Evolutionary conservation across 1,140 invertebrate species (phyloP), one percentile per base, ranked within the genome.

Genomic region (Ganaspis sp.): DNA sequence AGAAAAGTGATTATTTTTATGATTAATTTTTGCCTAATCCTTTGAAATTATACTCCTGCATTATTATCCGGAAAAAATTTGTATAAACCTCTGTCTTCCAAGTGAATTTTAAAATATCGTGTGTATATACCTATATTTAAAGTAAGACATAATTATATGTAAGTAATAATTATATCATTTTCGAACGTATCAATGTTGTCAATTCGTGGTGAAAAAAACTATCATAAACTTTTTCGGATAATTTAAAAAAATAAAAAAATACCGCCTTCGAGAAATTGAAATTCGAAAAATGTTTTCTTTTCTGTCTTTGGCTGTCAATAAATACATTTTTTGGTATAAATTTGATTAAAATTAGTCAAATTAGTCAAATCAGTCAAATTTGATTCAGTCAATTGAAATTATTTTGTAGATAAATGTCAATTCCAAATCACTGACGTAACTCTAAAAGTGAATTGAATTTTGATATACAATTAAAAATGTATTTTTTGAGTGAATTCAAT

Each of bases 21-120:
- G 23, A 79, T 79, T 77, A 77, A 77, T 75, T 80, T 49, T n/a
- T n/a, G 45, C 45, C 45, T 49, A 49, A 49, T 49, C n/a, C n/a
- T 49, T 8, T 15, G 1, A 11, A 42, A 6, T 6, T 42, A 45
- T 45, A 45, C 4, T 80, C 49, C 76, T 80, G 75, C 80, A 83
- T 84, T 80, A 76, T 71, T 40, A 49, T 38, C 40, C 4, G 69
- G 64, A 84, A 83, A 34, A 83, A 83, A 38, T 34, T 49, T 76
- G 75, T 73, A 73, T 78, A 78, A 78, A 89, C 89, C 85, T 90
- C 88, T 89, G 89, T 90, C 89, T 90, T 90, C 89, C 89, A 90
- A 90, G 79, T 83, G 82, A 85, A 87, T 88, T 86, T 85, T 89
- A 81, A 75, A 81, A 83, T 75, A 85, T 83, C 77, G 79, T 74